Base-by-base conservation (phyloP, 2,888 invertebrate species). In the Cepaea hortensis region DNA sequence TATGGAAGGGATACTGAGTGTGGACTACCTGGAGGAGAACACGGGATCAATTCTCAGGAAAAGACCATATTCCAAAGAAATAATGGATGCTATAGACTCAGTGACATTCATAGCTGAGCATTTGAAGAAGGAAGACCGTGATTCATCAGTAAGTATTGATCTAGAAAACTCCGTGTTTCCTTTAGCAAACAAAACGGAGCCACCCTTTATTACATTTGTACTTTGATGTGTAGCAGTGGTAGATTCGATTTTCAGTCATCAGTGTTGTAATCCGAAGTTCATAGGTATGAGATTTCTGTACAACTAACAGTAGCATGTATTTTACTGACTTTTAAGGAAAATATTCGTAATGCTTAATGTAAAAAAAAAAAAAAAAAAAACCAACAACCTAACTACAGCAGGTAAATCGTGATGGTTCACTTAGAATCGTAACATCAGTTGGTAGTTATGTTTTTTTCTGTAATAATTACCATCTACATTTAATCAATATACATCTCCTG, bases 21-120 rank as follows among this genome's bases (percentile, higher is more conserved):
- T 87, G 46, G 86, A 86, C 62, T 80, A 76, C n/a, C 13, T 23
- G 72, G 87, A 86, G 35, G 84, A 86, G 77, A 75, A 15, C 61
- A 48, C 85, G 20, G 80, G 62, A 13, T 70, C 83, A 70, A 7
- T 85, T 20, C 68, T 84, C 20, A 81, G 87, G 35, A 48, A 75
- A 18, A 79, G 88, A 46, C 83, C 81, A 79, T 90, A 90, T 73
- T 91, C 93, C 15, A 97, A 97, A 2, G 98, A 98, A 93, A 97
- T 98, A 46, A 96, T 97, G 86, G 97, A 98, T 80, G 99, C 99
- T 3, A 96, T 99, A 89, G 97, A 98, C 94, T 98, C 98, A 89
- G 98, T 99, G 85, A 96, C 98, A 91, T 99, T 98, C 95, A 99
- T 99, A 93, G 98, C 99, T 15, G 98, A 99, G 94, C 98, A 99